Evolutionary conservation across 2,113 vertebrate genomes (phyloP).

Genomic region (Trogon melanurus): DNA sequence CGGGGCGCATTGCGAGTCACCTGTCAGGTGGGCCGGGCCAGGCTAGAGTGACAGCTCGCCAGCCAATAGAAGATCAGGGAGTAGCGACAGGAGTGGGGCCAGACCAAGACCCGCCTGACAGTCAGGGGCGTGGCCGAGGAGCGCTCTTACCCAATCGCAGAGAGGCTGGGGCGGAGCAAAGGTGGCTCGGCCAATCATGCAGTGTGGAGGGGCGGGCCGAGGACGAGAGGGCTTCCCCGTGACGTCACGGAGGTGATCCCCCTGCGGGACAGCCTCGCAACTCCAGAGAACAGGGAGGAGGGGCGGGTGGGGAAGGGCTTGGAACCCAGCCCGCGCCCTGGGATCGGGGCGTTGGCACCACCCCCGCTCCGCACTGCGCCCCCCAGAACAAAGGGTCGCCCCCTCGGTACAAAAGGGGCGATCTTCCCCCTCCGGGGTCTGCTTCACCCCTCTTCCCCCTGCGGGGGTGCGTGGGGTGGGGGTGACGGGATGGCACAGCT

Average conservation of each 20-base stretch:
- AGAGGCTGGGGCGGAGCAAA: neutral
- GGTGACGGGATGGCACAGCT: no score
- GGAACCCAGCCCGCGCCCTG: no score
- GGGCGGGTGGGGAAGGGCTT: no score
- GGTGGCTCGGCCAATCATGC: neutral
- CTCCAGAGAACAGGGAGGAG: no score
- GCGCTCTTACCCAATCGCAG: neutral
- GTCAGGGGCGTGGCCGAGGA: no score
- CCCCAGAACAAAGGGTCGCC: neutral
- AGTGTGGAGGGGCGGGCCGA: no score
- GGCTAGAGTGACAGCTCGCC: accelerated
- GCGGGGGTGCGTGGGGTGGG: neutral
- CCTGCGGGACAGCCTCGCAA: no score
- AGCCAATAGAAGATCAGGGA: neutral
- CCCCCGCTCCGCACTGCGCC: no score
- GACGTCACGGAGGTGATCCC: neutral
- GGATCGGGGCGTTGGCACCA: accelerated
- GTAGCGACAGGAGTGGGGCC: accelerated
- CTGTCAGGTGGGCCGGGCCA: accelerated
- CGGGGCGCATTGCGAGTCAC: neutral
- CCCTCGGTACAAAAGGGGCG: neutral
- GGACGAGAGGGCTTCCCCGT: no score
- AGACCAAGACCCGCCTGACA: accelerated
- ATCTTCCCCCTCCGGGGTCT: accelerated
- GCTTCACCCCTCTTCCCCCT: accelerated